Evolutionary conservation across 2,113 vertebrate species (phyloP), one percentile per base, ranked within the genome.

Genomic region (Oplegnathus fasciatus): DNA sequence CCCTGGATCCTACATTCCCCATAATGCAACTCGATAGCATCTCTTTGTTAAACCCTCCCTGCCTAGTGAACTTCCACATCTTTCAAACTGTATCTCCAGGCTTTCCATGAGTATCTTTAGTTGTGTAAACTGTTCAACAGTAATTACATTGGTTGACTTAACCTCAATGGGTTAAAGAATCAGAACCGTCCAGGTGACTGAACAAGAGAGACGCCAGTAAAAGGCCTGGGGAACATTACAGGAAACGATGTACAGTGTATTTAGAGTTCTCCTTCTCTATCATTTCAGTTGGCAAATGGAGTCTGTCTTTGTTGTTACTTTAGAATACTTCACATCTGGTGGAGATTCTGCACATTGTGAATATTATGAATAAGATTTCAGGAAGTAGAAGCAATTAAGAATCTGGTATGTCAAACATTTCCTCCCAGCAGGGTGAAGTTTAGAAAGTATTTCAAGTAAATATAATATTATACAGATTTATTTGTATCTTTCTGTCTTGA

Each of bases 1-100:
- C 40, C 42, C 26, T 32, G 10, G 18, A 78, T 68, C 62, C 37
- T 68, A 24, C 58, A 54, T n/a, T 62, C 55, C 68, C 68, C 78
- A 54, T 42, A 42, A 64, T 72, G 57, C 57, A 30, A 24, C 18
- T 62, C 4, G 10, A 46, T 5, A 44, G 1, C 1, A 40, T 34
- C n/a, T 30, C 37, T 32, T 44, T n/a, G 54, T 28, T 58, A 17
- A 34, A 42, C 52, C 70, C 18, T 44, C 17, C 54, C 18, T 74
- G 71, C n/a, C n/a, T 30, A 37, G 37, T 28, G 7, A 68, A 48
- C 42, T 48, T 17, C 26, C 52, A 18, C 52, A 42, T 57, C 70
- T 58, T 18, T 37, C 13, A 18, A 46, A 13, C 15, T 30, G n/a
- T 28, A 68, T 52, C 3, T 52, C 5, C 6, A 34, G 46, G 48